A percentile compares a stretch with the other conserved stretches of the same genome.
Conservation (phyloP, 2,797 vertebrate species). For the Poeciliopsis infans region DNA sequence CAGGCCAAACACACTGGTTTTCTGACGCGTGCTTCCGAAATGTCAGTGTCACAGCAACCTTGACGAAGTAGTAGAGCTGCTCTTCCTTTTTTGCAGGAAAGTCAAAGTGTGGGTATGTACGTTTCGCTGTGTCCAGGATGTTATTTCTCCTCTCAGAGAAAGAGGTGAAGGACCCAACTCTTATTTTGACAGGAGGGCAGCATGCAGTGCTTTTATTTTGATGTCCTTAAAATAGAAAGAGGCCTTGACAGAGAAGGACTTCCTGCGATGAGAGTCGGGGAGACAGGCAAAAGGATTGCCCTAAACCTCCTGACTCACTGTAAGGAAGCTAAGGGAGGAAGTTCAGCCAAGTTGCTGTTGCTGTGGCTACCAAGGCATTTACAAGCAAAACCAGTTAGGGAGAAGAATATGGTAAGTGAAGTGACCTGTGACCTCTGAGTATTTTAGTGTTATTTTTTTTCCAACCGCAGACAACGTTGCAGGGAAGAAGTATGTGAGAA, state of each 20-base stretch:
- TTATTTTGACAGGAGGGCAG: conserved; percentile 44
- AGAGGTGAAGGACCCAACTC: conserved; percentile 45
- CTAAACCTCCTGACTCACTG: background rate
- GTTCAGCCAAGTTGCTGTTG: conserved; percentile 23
- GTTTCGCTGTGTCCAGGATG: conserved; percentile 31
- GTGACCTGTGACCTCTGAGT: conserved; percentile 26
- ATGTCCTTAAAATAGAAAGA: conserved; percentile 16
- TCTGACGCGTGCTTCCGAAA: background rate
- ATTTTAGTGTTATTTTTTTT: background rate
- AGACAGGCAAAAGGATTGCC: background rate
- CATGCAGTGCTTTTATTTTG: conserved; percentile 53
- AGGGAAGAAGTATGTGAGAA: background rate
- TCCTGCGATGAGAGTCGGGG: conserved; percentile 23
- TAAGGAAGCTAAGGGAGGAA: conserved; percentile 9
- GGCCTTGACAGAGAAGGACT: conserved; percentile 45
- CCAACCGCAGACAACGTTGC: background rate
- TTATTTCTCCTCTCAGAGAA: conserved; percentile 27
- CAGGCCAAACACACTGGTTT: background rate
- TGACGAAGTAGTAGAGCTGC: conserved; percentile 3
- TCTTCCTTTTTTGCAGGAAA: conserved; percentile 11
- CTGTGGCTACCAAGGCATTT: conserved; percentile 16
- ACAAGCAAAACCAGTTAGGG: conserved; percentile 7
- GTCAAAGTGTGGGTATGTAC: background rate
- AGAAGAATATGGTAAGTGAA: conserved; percentile 12
- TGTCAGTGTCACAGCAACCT: conserved; percentile 9